Evolutionary conservation across 2,113 vertebrate genomes (phyloP).

Genomic region (Oncorhynchus masou): DNA sequence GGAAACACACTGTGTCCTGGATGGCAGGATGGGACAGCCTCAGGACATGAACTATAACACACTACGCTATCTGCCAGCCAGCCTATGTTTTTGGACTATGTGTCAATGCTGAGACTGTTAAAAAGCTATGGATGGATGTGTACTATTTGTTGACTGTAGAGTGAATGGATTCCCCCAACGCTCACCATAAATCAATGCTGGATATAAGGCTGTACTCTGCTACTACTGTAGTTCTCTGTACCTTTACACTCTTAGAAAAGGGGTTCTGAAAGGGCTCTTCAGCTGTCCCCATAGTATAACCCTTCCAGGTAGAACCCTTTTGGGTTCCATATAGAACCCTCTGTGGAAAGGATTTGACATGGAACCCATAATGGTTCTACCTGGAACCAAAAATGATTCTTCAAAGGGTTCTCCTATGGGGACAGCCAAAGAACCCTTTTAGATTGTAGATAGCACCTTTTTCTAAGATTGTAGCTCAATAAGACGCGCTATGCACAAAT

Average conservation of each 20-base stretch:
- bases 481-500: constrained; percentile 31
- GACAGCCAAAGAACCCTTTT: no score
- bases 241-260: not conserved
- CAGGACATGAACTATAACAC: constrained; percentile 19
- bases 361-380: no score
- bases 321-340: no score
- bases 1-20: constrained; percentile 18
- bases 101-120: constrained; percentile 36
- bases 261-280: no score
- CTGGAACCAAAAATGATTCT: no score
- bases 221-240: constrained; percentile 33
- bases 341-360: no score
- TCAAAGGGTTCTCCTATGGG: no score
- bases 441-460: no score
- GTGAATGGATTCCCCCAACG: constrained; percentile 20
- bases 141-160: constrained; percentile 24
- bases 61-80: not conserved
- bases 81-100: constrained; percentile 5
- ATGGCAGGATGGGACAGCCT: constrained; percentile 19
- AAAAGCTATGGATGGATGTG: constrained; percentile 49
- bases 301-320: no score
- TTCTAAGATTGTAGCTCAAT: not conserved
- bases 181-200: constrained; percentile 33
- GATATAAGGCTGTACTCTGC: constrained; percentile 45
- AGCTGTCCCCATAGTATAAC: no score